These are phyloP conservation scores for Pegea sp. DNA, from an alignment of 23 tunicate species.

Conservation along the genomic window DNA sequence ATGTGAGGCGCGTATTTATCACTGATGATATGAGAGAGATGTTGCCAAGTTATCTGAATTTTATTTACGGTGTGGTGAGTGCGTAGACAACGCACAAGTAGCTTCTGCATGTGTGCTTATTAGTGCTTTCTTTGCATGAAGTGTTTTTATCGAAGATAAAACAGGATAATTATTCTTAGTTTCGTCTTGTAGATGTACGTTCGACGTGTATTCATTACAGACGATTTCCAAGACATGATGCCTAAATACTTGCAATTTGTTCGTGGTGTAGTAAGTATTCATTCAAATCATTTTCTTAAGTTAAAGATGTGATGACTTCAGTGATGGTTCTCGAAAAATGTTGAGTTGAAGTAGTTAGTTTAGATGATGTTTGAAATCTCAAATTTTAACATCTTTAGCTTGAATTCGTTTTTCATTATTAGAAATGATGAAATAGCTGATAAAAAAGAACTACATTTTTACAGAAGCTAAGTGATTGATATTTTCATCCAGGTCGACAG, in stretches of 20 bases:
- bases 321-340: slow-evolving; percentile 52
- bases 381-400: too few species aligned
- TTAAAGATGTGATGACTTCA: slow-evolving; percentile 37
- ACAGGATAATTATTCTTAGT: too few species aligned
- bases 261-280: slow-evolving; percentile 82
- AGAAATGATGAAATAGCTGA: too few species aligned
- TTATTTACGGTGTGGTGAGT: slow-evolving; percentile 63
- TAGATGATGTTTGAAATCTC: background rate
- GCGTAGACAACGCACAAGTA: background rate
- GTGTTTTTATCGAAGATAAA: too few species aligned
- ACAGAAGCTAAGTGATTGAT: too few species aligned
- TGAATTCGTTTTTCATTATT: too few species aligned
- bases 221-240: slow-evolving; percentile 99
- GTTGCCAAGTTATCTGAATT: slow-evolving; percentile 43
- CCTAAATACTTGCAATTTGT: slow-evolving; percentile 94
- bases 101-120: background rate
- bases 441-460: too few species aligned
- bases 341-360: background rate
- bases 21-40: slow-evolving; percentile 69
- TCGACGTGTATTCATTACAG: slow-evolving; percentile 96
- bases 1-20: slow-evolving; percentile 50
- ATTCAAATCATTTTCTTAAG: background rate
- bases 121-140: slow-evolving; percentile 1
- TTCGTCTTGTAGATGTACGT: slow-evolving; percentile 98
- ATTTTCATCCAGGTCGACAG: slow-evolving; percentile 92